Base-by-base conservation (phyloP, 2,888 invertebrate species). In the Sarcophaga caerulescens region DNA sequence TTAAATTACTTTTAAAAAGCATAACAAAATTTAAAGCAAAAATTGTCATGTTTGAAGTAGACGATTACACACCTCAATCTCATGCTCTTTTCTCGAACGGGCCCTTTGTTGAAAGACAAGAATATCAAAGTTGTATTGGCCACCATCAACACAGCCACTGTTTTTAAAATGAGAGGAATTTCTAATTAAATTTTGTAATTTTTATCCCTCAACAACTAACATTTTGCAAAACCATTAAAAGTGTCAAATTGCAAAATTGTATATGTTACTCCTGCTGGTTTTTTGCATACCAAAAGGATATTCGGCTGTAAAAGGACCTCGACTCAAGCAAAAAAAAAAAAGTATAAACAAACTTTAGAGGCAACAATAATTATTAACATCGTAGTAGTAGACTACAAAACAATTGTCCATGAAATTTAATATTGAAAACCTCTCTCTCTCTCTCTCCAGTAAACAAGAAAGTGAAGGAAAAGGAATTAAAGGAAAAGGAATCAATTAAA, bases 341-440 rank as follows among this genome's bases (percentile, higher is more conserved):
- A 83, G 52, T 65, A 60, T 47, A 35, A 45, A 14, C 52, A 25
- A 10, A 52, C 44, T 57, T 1, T 25, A 66, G 25, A 44, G 68
- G n/a, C 76, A 83, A 77, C 69, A 85, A 81, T 77, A 77, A 74
- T 35, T 35, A 35, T 35, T 35, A 35, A 35, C 35, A 35, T 6
- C 6, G 35, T 65, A 73, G 12, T 14, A 47, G 12, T 14, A 47
- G 47, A 47, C 6, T 47, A 47, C 1, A 47, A 47, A 14, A 52
- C 81, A 86, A 81, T 76, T 47, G 8, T 73, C 65, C 75, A 74
- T 78, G 86, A 66, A 86, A 84, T 81, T 81, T 78, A 78, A 86
- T 84, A 86, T 81, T 62, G 21, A 75, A 74, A 70, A 59, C 21
- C 60, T 81, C 25, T 74, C 59, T 62, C 35, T 35, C 35, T 35